A percentile compares a stretch with the other conserved stretches of the same genome.
Conservation (phyloP, 2,113 vertebrate genomes). For the Pachyramphus minor region DNA sequence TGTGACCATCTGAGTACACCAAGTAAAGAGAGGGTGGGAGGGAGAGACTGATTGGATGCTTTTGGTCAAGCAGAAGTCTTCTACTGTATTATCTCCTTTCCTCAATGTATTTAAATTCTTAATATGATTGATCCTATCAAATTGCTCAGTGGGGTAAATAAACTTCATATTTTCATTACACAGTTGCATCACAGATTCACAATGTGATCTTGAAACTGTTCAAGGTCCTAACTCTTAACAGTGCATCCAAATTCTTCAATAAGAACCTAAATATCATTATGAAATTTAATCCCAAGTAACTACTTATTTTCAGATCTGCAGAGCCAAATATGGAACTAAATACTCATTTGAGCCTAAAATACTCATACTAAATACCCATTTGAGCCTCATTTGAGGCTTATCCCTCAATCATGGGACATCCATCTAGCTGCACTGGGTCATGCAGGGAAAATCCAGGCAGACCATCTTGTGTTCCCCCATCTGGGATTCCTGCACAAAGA, state of each 20-base stretch:
- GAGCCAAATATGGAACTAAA: neutral
- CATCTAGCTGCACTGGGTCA: neutral
- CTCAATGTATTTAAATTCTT: neutral
- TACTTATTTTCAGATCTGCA: neutral
- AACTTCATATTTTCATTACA: neutral
- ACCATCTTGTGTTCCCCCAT: neutral
- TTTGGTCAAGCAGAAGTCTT: neutral
- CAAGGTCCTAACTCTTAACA: neutral
- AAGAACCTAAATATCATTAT: neutral
- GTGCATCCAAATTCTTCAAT: neutral
- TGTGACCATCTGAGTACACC: neutral
- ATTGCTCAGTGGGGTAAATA: neutral
- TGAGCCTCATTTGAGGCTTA: neutral
- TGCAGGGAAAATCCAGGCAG: neutral
- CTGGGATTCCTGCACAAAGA: neutral
- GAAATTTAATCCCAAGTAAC: neutral
- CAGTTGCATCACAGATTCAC: neutral
- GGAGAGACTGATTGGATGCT: neutral
- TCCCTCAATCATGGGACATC: accelerated
- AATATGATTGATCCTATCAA: neutral
- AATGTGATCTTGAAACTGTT: neutral
- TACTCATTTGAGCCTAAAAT: neutral
- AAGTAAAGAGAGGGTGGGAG: neutral
- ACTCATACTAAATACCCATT: neutral
- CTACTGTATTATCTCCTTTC: neutral